Evolutionary conservation across 64 coral and sea anemone genomes (phyloP).

Genomic region (Dendronephthya gigantea): DNA sequence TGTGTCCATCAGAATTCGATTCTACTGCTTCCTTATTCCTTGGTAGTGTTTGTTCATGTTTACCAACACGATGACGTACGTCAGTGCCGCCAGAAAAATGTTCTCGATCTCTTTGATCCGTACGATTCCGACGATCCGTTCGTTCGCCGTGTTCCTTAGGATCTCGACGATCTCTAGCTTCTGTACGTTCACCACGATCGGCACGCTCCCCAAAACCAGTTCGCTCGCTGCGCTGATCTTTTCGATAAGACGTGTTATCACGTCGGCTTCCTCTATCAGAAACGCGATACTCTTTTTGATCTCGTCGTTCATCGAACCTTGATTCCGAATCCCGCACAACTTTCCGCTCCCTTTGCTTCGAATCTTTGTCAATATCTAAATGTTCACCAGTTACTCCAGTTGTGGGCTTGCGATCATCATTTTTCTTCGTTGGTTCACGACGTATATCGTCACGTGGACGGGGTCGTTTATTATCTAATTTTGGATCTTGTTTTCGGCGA

Average conservation of each 20-base stretch:
- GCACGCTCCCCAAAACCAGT: background rate
- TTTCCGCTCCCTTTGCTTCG: background rate
- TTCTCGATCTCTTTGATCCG: background rate
- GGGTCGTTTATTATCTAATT: background rate
- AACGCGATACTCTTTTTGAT: background rate
- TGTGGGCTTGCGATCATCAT: background rate
- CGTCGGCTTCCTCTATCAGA: background rate
- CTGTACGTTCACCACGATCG: background rate
- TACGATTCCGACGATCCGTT: background rate
- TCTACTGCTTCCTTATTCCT: background rate
- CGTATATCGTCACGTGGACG: background rate
- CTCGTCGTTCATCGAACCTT: background rate
- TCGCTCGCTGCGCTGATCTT: background rate
- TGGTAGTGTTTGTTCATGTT: background rate
- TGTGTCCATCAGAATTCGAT: background rate
- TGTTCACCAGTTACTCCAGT: background rate
- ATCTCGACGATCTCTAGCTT: background rate
- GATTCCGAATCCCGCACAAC: background rate
- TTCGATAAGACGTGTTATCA: background rate
- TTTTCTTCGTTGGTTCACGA: background rate
- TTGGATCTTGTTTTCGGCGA: background rate
- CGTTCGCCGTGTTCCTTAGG: background rate
- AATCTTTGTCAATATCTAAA: background rate
- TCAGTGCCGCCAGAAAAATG: background rate
- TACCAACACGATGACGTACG: background rate